Evolutionary conservation across 2,797 vertebrate genomes (phyloP).

Genomic region (Poecile montanus): DNA sequence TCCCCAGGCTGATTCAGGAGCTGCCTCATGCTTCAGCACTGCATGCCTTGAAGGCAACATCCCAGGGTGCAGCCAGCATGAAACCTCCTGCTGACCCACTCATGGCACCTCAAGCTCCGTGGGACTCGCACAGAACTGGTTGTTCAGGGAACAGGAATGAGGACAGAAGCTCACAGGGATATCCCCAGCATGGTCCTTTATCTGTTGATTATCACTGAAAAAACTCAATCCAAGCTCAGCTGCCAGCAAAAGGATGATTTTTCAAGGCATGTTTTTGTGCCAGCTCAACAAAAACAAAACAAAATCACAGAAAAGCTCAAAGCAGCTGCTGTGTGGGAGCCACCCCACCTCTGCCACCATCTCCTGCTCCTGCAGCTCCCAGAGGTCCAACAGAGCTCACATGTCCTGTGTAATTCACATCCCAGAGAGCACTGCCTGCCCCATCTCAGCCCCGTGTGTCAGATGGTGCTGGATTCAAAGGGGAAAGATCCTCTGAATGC

Average conservation of each 20-base stretch:
- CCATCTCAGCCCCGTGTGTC: not conserved
- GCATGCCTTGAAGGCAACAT: not conserved
- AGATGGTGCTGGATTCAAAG: not conserved
- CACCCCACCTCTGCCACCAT: not conserved
- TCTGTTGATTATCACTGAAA: not conserved
- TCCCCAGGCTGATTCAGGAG: not conserved
- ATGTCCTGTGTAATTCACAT: not conserved
- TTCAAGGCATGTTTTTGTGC: not conserved
- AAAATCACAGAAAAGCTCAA: not conserved
- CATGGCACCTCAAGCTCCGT: fast-evolving
- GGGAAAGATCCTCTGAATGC: not conserved
- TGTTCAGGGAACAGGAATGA: not conserved
- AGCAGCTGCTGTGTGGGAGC: not conserved
- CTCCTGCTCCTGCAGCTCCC: not conserved
- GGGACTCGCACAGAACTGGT: fast-evolving
- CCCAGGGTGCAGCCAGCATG: not conserved
- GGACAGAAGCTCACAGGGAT: not conserved
- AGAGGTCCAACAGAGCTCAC: not conserved
- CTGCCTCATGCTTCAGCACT: not conserved
- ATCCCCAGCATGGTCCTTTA: fast-evolving
- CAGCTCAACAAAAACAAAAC: not conserved
- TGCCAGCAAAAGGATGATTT: not conserved
- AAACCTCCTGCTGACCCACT: not conserved
- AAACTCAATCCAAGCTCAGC: not conserved
- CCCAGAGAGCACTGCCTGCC: not conserved